Conservation (phyloP, 2,113 vertebrate species). For the Stigmatopora argus region DNA sequence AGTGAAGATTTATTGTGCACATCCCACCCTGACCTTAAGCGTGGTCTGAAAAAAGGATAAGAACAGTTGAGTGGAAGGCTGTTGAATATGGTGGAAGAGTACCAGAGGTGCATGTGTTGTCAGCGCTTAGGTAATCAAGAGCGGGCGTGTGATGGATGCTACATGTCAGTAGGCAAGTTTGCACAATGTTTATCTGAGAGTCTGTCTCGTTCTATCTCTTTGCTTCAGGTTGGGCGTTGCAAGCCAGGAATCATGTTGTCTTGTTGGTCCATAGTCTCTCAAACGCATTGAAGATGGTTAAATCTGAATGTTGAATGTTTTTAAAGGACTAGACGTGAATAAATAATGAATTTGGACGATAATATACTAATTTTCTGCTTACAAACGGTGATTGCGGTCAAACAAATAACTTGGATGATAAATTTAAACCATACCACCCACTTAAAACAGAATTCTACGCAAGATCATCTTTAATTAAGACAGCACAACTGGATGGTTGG, state of each 20-base stretch:
- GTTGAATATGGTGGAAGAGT: constrained; percentile 40
- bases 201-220: constrained; percentile 17
- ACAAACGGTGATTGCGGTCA: too few relatives aligned
- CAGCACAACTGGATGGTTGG: too few relatives aligned
- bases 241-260: constrained; percentile 20
- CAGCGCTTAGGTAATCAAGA: constrained; percentile 42
- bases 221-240: constrained; percentile 18
- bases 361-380: too few relatives aligned
- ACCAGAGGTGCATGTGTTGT: constrained; percentile 22
- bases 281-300: neutral
- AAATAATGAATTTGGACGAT: too few relatives aligned
- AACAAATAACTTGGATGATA: too few relatives aligned
- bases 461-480: too few relatives aligned
- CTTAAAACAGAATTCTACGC: too few relatives aligned
- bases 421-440: too few relatives aligned
- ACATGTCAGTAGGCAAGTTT: constrained; percentile 28
- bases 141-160: constrained; percentile 53
- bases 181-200: constrained; percentile 1
- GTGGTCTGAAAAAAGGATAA: constrained; percentile 32
- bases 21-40: constrained; percentile 51
- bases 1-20: constrained; percentile 58
- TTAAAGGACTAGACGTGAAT: too few relatives aligned
- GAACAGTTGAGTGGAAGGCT: constrained; percentile 39
- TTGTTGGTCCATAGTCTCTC: neutral
- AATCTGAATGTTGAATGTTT: neutral